phyloP scores from a whole-genome alignment of 2,797 vertebrate species.

The Amblyopsis hoosieri region DNA sequence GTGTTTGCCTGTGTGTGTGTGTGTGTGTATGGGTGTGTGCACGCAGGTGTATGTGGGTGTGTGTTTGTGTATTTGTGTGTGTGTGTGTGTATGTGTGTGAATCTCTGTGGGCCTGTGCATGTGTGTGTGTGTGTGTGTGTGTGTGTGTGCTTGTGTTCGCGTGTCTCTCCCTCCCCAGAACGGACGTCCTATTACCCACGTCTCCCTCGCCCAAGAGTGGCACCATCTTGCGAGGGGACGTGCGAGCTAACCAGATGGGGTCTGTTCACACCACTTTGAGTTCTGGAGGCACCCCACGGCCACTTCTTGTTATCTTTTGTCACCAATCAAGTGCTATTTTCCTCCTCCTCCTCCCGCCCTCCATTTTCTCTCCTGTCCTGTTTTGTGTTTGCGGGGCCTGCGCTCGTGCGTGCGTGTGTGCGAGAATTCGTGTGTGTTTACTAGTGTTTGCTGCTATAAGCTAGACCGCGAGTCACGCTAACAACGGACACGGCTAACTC shows the following conservation, averaged over 20 bases:
- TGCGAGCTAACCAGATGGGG: constrained; percentile 82
- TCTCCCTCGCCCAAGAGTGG: constrained; percentile 53
- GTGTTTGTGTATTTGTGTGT: background rate
- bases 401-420: no score
- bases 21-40: no score
- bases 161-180: constrained; percentile 34
- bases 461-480: no score
- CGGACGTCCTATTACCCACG: constrained; percentile 61
- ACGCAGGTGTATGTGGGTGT: background rate
- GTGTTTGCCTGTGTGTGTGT: no score
- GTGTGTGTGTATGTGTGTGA: background rate
- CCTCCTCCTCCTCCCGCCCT: constrained; percentile 28
- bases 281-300: constrained; percentile 83
- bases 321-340: constrained; percentile 83
- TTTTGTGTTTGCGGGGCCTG: background rate
- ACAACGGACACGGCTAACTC: no score
- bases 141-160: background rate
- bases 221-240: constrained; percentile 72
- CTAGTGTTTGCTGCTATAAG: no score
- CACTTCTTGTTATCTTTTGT: constrained; percentile 87
- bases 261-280: constrained; percentile 85
- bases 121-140: background rate
- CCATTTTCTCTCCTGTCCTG: background rate
- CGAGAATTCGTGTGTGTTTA: no score
- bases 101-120: background rate